These are phyloP conservation scores for Stomatorhinus walkeri DNA, from an alignment of 2,797 vertebrate species.

Conservation along the genomic window DNA sequence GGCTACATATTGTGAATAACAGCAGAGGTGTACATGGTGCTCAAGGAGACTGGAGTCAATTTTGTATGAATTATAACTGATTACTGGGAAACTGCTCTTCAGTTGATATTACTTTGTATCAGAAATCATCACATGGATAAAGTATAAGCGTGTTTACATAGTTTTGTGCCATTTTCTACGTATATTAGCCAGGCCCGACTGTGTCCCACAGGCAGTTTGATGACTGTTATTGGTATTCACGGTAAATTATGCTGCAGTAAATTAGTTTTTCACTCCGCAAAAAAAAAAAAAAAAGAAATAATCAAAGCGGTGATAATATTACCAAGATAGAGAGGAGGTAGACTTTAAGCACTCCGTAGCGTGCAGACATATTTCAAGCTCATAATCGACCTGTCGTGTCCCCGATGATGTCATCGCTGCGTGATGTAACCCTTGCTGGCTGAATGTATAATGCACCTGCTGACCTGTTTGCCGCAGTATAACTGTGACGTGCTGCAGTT, in stretches of 20 bases:
- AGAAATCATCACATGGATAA: constrained; percentile 48
- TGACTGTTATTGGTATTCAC: constrained; percentile 60
- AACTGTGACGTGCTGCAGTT: not conserved
- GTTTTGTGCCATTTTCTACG: constrained; percentile 39
- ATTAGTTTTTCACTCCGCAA: constrained; percentile 50
- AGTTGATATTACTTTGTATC: constrained; percentile 24
- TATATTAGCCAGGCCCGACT: constrained; percentile 56
- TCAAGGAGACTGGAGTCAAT: not conserved
- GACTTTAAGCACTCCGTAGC: constrained; percentile 41
- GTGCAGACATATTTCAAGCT: constrained; percentile 54
- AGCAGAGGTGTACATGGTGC: not conserved
- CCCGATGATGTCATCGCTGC: constrained; percentile 43
- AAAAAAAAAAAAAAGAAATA: constrained; percentile 37
- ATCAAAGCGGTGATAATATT: constrained; percentile 55
- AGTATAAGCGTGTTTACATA: constrained; percentile 54
- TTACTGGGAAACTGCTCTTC: constrained; percentile 45
- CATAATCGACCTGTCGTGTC: constrained; percentile 63
- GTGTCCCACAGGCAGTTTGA: constrained; percentile 61
- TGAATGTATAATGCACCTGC: not conserved
- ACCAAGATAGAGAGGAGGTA: constrained; percentile 19
- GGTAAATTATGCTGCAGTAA: constrained; percentile 56
- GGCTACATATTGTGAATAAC: constrained; percentile 24
- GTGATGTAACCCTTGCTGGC: constrained; percentile 22
- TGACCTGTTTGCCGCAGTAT: not conserved
- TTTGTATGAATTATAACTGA: constrained; percentile 41